A percentile compares a stretch with the other conserved stretches of the same genome.
Conservation (phyloP, 2,797 vertebrate species). For the Hippocampus kuda region DNA sequence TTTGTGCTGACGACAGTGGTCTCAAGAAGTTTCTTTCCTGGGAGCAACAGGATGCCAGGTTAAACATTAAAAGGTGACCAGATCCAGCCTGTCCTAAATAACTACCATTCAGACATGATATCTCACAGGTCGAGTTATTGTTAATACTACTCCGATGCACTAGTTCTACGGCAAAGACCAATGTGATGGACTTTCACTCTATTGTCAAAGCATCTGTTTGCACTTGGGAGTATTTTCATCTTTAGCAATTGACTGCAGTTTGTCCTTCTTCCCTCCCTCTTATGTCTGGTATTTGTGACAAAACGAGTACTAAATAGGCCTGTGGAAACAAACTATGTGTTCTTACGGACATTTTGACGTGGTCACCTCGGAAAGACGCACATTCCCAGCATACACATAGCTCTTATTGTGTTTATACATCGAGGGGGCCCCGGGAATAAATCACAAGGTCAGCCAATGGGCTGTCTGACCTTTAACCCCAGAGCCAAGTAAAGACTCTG, state of each 20-base stretch:
- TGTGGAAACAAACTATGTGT: slow-evolving; percentile 23
- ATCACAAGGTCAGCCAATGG: slow-evolving; percentile 62
- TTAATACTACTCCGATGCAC: neutral
- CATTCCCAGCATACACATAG: slow-evolving; percentile 49
- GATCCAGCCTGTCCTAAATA: slow-evolving; percentile 22
- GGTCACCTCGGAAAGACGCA: slow-evolving; percentile 34
- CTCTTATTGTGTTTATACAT: slow-evolving; percentile 60
- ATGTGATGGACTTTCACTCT: neutral
- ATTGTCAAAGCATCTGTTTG: slow-evolving; percentile 2
- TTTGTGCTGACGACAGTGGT: slow-evolving; percentile 53
- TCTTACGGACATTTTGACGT: slow-evolving; percentile 16
- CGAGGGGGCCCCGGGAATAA: slow-evolving; percentile 55
- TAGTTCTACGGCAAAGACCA: neutral
- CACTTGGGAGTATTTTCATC: neutral
- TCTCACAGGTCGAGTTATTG: neutral
- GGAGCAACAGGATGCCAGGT: slow-evolving; percentile 57
- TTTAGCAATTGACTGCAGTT: neutral
- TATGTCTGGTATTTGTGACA: slow-evolving; percentile 25
- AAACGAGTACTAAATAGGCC: slow-evolving; percentile 28
- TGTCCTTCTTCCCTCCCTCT: slow-evolving; percentile 1
- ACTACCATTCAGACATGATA: slow-evolving; percentile 9
- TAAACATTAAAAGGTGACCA: slow-evolving; percentile 60
- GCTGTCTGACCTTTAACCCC: slow-evolving; percentile 60
- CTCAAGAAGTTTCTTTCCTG: slow-evolving; percentile 29
- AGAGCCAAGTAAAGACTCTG: slow-evolving; percentile 53